A percentile compares a stretch with the other conserved stretches of the same genome.
phyloP scores from a whole-genome alignment of 2,888 invertebrate species.

The Hypsopygia costalis region DNA sequence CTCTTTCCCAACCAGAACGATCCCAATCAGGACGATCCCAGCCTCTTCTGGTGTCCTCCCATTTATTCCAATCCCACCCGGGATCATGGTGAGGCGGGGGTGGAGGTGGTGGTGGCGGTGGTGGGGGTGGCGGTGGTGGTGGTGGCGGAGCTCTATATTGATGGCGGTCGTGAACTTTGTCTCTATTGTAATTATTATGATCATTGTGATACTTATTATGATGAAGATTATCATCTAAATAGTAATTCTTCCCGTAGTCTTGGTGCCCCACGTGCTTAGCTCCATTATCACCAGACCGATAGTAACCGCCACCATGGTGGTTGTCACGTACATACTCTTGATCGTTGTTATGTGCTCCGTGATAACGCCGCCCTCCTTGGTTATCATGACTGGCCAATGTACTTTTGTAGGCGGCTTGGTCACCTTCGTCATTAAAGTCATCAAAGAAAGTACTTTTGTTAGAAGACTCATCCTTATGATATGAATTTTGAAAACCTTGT shows the following conservation, averaged over 20 bases:
- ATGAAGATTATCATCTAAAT: conserved; percentile 63
- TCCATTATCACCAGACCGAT: conserved; percentile 60
- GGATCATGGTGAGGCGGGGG: conserved; percentile 40
- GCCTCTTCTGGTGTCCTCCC: conserved; percentile 42
- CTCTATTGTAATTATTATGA: conserved; percentile 56
- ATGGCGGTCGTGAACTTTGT: conserved; percentile 52
- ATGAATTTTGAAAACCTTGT: conserved; percentile 84
- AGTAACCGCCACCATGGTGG: conserved; percentile 58
- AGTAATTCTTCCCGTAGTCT: conserved; percentile 68
- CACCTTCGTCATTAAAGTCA: conserved; percentile 77
- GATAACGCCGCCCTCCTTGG: conserved; percentile 61
- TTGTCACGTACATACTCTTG: conserved; percentile 61
- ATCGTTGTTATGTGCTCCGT: conserved; percentile 66
- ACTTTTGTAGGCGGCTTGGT: conserved; percentile 65
- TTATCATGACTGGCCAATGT: conserved; percentile 61
- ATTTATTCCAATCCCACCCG: conserved; percentile 56
- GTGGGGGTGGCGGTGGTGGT: conserved; percentile 28
- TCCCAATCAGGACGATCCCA: conserved; percentile 35
- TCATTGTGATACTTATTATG: conserved; percentile 64
- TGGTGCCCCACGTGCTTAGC: conserved; percentile 58
- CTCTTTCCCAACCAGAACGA: conserved; percentile 29
- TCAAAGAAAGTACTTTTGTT: conserved; percentile 86
- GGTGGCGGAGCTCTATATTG: conserved; percentile 46
- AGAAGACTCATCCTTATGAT: conserved; percentile 86
- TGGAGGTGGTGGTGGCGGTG: conserved; percentile 26